Conservation (phyloP, 2,888 invertebrate genomes). For the Sclerodermus sp. region DNA sequence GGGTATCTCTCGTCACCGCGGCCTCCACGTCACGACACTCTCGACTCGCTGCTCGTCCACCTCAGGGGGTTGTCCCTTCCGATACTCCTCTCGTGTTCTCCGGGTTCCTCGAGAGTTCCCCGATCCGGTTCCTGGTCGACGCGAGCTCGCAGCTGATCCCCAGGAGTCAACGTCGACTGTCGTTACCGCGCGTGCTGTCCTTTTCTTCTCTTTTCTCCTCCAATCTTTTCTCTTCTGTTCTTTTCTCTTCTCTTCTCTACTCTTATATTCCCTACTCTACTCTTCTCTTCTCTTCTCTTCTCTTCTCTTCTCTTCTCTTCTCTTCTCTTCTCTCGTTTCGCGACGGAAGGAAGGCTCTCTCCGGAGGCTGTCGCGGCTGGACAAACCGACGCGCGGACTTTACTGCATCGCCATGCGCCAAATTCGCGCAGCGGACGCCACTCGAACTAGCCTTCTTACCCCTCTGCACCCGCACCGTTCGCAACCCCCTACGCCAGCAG, state of each 20-base stretch:
- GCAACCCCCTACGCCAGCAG: slow-evolving; percentile 20
- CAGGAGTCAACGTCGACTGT: too few species aligned
- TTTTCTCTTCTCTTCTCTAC: not conserved
- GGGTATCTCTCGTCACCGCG: too few species aligned
- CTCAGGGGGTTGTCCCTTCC: too few species aligned
- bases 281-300: not conserved
- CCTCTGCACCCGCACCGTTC: slow-evolving; percentile 23
- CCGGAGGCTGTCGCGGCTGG: slow-evolving; percentile 46
- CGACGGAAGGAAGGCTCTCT: slow-evolving; percentile 15
- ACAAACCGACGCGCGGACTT: slow-evolving; percentile 48
- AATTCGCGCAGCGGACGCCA: slow-evolving; percentile 47
- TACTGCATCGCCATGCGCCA: slow-evolving; percentile 53
- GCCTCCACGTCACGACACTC: too few species aligned
- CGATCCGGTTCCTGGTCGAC: slow-evolving; percentile 2
- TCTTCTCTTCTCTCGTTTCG: not conserved
- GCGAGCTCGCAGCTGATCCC: slow-evolving; percentile 2
- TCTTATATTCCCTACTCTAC: slow-evolving; percentile 6
- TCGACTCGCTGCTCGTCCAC: too few species aligned
- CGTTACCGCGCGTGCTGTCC: not conserved
- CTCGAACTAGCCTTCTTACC: slow-evolving; percentile 42
- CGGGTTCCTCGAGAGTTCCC: slow-evolving; percentile 2
- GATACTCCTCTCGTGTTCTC: too few species aligned
- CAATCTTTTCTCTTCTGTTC: not conserved
- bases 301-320: not conserved
- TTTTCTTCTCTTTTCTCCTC: not conserved